Base-by-base conservation (phyloP, 2,888 invertebrate genomes). In the Isoperla grammatica region DNA sequence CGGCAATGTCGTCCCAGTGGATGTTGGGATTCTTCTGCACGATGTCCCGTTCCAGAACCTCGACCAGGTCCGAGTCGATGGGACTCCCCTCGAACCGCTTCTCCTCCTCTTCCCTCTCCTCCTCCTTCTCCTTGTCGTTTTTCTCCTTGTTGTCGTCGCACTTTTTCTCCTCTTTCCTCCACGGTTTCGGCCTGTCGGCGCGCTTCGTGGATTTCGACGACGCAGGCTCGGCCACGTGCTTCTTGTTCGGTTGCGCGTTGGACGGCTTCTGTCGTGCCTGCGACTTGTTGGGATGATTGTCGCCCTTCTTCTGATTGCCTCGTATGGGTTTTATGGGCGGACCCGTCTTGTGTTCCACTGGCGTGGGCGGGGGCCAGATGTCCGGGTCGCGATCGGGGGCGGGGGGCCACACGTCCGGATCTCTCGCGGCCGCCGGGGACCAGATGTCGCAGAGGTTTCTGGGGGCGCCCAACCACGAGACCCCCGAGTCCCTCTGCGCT, bases 41-140 rank as follows among this genome's bases (percentile, higher is more conserved):
- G 63, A 93, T 91, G 70, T 93, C 92, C 19, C 60, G 20, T 54
- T 62, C 63, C 65, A 95, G 79, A 79, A 91, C 87, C 70, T 98
- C 97, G 13, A 95, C 95, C 60, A 98, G 80, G 72, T 96, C 97
- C 23, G 88, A 83, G 73, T 98, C 97, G 69, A 88, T 82, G 12
- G 86, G 87, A 53, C 84, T 81, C 6, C 88, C 83, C 71, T 95
- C 95, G 78, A 95, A 97, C 73, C 88, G 86, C 69, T 85, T 84
- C 68, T 92, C 92, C 61, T 89, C 89, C n/a, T 82, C 81, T 65
- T 63, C 64, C 48, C 54, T 57, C 13, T 58, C 23, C n/a, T 61
- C 60, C 43, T 68, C 67, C 58, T 71, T 71, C 39, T 71, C 70
- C 64, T 70, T 71, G 50, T 70, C 69, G 58, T 62, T 65, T 63